These are phyloP conservation scores for Watersipora subatra DNA, from an alignment of 1,140 invertebrate species.

Conservation along the genomic window DNA sequence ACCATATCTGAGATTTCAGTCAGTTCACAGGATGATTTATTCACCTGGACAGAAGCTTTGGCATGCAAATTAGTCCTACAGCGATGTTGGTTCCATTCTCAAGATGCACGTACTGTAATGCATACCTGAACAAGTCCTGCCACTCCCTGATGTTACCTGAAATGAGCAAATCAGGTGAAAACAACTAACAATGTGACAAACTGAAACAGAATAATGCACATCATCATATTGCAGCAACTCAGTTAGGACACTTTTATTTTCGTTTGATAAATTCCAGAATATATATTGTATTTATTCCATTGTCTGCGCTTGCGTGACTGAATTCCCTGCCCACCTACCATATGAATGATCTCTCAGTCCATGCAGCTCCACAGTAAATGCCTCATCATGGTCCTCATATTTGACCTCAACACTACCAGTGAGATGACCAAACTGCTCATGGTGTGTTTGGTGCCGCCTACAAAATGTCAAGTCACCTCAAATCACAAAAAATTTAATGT, in stretches of 20 bases:
- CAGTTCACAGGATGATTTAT: too few species aligned
- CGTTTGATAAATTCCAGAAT: too few species aligned
- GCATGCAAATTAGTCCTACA: conserved; percentile 54
- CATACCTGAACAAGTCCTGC: conserved; percentile 56
- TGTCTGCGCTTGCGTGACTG: too few species aligned
- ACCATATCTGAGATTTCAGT: too few species aligned
- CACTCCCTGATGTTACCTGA: conserved; percentile 53
- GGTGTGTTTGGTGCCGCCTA: conserved; percentile 56
- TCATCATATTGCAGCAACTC: too few species aligned
- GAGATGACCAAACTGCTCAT: conserved; percentile 48
- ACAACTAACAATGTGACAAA: too few species aligned
- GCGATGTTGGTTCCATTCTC: conserved; percentile 48
- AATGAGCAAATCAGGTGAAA: conserved; percentile 1
- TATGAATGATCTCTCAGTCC: conserved; percentile 53
- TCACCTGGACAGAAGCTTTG: conserved; percentile 48
- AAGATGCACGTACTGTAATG: conserved; percentile 54
- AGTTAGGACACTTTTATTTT: too few species aligned
- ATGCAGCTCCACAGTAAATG: conserved; percentile 16
- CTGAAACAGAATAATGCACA: too few species aligned
- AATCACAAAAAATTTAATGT: conserved; percentile 7
- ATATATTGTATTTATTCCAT: too few species aligned
- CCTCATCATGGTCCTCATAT: conserved; percentile 7
- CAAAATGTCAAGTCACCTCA: too few species aligned
- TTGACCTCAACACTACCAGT: conserved; percentile 22
- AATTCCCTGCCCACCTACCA: too few species aligned